Evolutionary conservation across 2,113 vertebrate species (phyloP).

Genomic region (Amphilophus citrinellus): DNA sequence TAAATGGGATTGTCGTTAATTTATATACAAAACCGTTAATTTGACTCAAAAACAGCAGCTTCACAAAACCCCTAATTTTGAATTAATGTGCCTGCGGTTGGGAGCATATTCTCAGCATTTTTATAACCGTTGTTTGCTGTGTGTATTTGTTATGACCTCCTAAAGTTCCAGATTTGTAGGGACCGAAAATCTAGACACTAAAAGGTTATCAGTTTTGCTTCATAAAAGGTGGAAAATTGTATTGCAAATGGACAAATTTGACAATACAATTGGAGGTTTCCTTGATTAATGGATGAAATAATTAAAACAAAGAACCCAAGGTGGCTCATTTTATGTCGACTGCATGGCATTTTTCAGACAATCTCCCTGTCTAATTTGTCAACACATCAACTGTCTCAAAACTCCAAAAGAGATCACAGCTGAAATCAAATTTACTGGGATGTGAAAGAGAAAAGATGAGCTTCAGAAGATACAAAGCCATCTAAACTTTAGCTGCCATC

Average conservation of each 20-base stretch:
- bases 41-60: not conserved
- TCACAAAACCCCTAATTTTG: not conserved
- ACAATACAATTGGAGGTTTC: not conserved
- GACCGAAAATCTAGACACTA: not conserved
- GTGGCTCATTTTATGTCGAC: no score
- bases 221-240: not conserved
- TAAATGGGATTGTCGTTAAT: not conserved
- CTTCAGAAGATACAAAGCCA: not conserved
- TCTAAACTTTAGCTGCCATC: not conserved
- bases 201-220: rapidly evolving
- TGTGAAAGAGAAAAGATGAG: not conserved
- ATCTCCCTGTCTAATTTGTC: not conserved
- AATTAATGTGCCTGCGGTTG: not conserved
- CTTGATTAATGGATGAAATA: not conserved
- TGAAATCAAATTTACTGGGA: not conserved
- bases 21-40: not conserved
- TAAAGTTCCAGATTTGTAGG: not conserved
- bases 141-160: not conserved
- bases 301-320: not conserved
- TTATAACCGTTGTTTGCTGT: not conserved
- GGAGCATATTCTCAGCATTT: not conserved
- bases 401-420: not conserved
- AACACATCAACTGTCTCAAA: no score
- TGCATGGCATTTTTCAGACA: not conserved
- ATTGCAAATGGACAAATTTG: not conserved